These are phyloP conservation scores for Hymenopus coronatus DNA, from an alignment of 2,888 invertebrate species.

Conservation along the genomic window DNA sequence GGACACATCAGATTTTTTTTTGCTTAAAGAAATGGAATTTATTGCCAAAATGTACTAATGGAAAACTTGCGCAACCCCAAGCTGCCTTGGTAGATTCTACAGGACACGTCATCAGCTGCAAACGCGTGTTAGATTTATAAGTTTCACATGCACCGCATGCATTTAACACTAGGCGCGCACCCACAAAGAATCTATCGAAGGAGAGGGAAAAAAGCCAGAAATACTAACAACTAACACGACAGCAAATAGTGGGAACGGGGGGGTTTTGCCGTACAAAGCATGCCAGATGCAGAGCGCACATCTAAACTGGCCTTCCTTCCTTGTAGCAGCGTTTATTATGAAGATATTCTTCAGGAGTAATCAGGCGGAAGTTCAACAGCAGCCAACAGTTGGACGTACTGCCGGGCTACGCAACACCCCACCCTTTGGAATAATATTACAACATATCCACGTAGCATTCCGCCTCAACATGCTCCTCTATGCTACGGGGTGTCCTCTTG, in stretches of 20 bases:
- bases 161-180: neutral
- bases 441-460: neutral
- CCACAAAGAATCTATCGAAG: neutral
- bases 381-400: conserved; percentile 34
- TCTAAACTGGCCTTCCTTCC: conserved; percentile 22
- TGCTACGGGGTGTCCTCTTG: too few relatives aligned
- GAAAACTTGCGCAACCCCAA: too few relatives aligned
- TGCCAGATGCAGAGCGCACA: conserved; percentile 29
- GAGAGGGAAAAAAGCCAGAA: neutral
- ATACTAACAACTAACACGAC: neutral
- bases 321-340: conserved; percentile 43
- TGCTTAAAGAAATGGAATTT: too few relatives aligned
- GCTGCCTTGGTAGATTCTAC: too few relatives aligned
- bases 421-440: neutral
- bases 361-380: conserved; percentile 50
- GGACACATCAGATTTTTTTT: too few relatives aligned
- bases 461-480: neutral
- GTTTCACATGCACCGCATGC: neutral
- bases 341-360: conserved; percentile 48
- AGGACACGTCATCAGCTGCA: too few relatives aligned
- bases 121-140: neutral
- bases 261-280: conserved; percentile 21
- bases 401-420: conserved; percentile 31
- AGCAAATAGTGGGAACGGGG: conserved; percentile 17
- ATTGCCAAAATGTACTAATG: too few relatives aligned